phyloP scores from a whole-genome alignment of 37 sponge, comb jelly and placozoan species.

The Cliona cf. orientalis region DNA sequence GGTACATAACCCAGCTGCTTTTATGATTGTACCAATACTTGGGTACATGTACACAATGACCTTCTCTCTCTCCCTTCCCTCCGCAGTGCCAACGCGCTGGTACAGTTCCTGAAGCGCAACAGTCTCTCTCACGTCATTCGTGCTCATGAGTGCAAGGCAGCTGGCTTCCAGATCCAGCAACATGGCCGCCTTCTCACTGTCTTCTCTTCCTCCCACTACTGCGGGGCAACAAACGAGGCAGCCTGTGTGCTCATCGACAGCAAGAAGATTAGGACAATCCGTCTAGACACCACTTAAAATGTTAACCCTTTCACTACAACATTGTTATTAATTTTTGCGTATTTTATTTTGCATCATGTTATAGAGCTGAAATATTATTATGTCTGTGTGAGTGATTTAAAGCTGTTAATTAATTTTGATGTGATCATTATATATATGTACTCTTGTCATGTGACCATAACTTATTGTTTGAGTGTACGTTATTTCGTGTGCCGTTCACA shows the following conservation, averaged over 20 bases:
- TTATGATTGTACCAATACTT: background rate
- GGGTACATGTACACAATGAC: background rate
- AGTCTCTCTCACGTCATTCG: constrained; percentile 91
- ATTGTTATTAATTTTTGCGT: too few relatives aligned
- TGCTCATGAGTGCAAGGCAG: constrained; percentile 92
- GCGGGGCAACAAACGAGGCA: constrained; percentile 94
- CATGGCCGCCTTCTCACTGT: constrained; percentile 93
- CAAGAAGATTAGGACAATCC: constrained; percentile 88
- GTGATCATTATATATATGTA: too few relatives aligned
- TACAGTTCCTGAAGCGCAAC: constrained; percentile 77
- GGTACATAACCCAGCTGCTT: constrained; percentile 29
- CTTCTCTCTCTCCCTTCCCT: background rate
- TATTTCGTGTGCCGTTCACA: too few relatives aligned
- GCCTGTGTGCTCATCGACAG: constrained; percentile 90
- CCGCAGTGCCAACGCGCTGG: constrained; percentile 76
- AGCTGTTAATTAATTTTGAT: too few relatives aligned
- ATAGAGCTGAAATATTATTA: too few relatives aligned
- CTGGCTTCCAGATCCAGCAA: constrained; percentile 96
- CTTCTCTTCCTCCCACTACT: constrained; percentile 95
- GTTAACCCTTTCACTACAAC: too few relatives aligned
- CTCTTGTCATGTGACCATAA: too few relatives aligned
- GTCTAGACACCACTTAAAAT: constrained; percentile 82
- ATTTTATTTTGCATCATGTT: too few relatives aligned
- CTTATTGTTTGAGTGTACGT: too few relatives aligned
- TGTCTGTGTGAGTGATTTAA: too few relatives aligned